Evolutionary conservation across 2,888 invertebrate genomes (phyloP).

Genomic region (Tethea ocularis): DNA sequence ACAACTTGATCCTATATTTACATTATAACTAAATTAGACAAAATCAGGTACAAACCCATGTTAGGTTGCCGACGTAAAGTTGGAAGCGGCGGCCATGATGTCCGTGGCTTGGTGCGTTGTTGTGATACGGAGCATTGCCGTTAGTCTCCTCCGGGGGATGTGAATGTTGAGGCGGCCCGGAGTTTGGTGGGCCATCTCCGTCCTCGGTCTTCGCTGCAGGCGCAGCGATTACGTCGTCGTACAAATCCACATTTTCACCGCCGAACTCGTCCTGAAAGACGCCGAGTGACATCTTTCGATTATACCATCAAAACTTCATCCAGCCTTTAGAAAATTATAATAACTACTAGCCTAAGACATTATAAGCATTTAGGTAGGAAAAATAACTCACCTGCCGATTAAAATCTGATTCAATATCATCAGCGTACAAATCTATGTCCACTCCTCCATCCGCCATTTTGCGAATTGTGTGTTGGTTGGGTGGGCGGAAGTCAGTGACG

Average conservation of each 20-base stretch:
- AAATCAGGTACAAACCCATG: constrained; percentile 92
- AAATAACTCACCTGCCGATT: constrained; percentile 72
- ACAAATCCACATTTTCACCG: constrained; percentile 95
- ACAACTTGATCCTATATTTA: constrained; percentile 63
- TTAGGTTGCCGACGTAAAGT: constrained; percentile 98
- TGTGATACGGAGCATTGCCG: constrained; percentile 87
- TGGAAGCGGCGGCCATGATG: constrained; percentile 93
- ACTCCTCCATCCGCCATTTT: constrained; percentile 96
- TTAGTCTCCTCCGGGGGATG: constrained; percentile 87
- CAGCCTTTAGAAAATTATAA: neutral
- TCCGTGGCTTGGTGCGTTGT: constrained; percentile 88
- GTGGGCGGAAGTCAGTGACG: constrained; percentile 21
- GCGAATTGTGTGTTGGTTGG: constrained; percentile 38
- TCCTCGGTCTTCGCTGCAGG: constrained; percentile 86
- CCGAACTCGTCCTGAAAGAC: constrained; percentile 89
- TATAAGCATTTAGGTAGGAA: constrained; percentile 36
- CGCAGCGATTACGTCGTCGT: constrained; percentile 97
- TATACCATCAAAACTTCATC: neutral
- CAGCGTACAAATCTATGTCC: constrained; percentile 98
- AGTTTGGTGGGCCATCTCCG: constrained; percentile 83
- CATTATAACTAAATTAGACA: constrained; percentile 68
- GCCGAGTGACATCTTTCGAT: neutral
- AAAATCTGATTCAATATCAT: constrained; percentile 98
- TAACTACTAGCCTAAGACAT: neutral
- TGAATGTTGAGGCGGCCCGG: constrained; percentile 78